Conservation (phyloP, 2,797 vertebrate genomes). For the Masticophis lateralis region DNA sequence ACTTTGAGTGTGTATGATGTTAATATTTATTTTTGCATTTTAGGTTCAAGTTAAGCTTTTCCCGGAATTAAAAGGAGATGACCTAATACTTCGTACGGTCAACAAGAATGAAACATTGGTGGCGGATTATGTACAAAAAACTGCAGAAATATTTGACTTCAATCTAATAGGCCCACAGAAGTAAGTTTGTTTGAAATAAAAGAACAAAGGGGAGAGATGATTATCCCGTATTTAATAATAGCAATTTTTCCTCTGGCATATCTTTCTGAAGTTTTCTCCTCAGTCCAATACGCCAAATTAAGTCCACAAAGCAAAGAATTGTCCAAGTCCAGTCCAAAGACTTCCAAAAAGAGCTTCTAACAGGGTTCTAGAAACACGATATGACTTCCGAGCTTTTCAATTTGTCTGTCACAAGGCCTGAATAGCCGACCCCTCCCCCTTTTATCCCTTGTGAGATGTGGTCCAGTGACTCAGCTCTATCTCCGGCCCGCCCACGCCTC, state of each 20-base stretch:
- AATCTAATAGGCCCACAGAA: constrained; percentile 84
- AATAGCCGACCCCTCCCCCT: no score
- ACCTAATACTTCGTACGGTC: constrained; percentile 76
- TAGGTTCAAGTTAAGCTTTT: constrained; percentile 87
- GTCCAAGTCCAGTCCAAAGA: no score
- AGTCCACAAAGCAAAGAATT: no score
- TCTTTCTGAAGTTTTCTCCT: not conserved
- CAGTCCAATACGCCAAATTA: no score
- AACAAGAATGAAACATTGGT: constrained; percentile 78
- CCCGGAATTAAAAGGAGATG: constrained; percentile 69
- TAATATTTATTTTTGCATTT: constrained; percentile 21
- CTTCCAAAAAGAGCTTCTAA: no score
- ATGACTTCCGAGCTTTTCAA: no score
- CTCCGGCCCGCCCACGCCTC: no score
- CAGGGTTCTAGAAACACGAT: no score
- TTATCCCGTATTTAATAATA: not conserved
- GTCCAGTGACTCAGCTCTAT: no score
- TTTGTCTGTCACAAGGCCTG: no score
- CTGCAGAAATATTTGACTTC: constrained; percentile 77
- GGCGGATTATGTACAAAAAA: constrained; percentile 72
- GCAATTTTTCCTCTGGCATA: not conserved
- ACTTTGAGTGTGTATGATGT: not conserved
- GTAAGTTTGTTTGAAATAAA: constrained; percentile 67
- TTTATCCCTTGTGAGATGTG: no score
- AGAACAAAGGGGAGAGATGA: not conserved